phyloP scores from a whole-genome alignment of 53 echinoderm and acorn worm genomes.

The Pentamera pediparva region DNA sequence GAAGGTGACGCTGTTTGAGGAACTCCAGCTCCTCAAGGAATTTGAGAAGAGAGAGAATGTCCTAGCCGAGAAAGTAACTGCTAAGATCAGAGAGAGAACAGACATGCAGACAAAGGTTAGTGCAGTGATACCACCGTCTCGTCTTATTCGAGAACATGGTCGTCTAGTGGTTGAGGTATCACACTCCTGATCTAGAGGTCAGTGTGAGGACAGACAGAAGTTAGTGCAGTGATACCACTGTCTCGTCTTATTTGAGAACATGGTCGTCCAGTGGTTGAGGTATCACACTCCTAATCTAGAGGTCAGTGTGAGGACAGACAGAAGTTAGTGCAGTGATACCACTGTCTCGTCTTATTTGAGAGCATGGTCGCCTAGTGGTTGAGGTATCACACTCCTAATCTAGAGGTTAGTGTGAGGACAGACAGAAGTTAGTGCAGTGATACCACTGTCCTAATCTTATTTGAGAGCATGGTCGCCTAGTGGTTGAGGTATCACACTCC shows the following conservation, averaged over 20 bases:
- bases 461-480: neutral
- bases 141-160: neutral
- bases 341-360: neutral
- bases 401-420: slow-evolving; percentile 67
- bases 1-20: slow-evolving; percentile 69
- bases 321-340: slow-evolving; percentile 39
- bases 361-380: neutral
- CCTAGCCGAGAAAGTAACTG: slow-evolving; percentile 86
- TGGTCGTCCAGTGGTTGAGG: neutral
- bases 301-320: slow-evolving; percentile 61
- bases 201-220: slow-evolving; percentile 71
- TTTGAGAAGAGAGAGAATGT: slow-evolving; percentile 97
- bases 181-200: too few species aligned
- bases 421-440: slow-evolving; percentile 50
- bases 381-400: too few species aligned
- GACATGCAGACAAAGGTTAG: slow-evolving; percentile 80
- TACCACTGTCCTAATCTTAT: neutral
- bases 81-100: slow-evolving; percentile 70
- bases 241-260: neutral
- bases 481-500: too few species aligned
- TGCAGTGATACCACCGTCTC: neutral
- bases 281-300: too few species aligned
- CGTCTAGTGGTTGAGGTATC: neutral
- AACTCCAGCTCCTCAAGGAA: slow-evolving; percentile 87
- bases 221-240: slow-evolving; percentile 2